These are phyloP conservation scores for Bufotes viridis DNA, from an alignment of 2,797 vertebrate species.

Conservation along the genomic window DNA sequence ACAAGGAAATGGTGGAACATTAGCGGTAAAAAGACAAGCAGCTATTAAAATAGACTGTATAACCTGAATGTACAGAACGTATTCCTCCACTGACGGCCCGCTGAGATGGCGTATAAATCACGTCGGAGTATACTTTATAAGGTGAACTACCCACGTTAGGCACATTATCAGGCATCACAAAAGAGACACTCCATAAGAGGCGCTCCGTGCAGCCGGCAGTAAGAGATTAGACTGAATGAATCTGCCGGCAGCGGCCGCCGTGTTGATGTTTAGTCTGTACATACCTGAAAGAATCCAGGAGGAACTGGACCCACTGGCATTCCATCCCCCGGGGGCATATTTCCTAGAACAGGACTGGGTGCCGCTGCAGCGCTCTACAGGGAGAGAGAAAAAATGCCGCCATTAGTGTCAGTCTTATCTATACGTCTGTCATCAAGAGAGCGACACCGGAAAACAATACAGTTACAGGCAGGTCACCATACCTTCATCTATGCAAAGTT, in stretches of 20 bases:
- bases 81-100: neutral
- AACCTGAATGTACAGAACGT: neutral
- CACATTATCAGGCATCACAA: neutral
- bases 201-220: neutral
- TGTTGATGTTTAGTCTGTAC: slow-evolving; percentile 66
- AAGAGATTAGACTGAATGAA: neutral
- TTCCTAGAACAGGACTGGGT: slow-evolving; percentile 93
- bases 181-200: neutral
- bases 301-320: slow-evolving; percentile 97
- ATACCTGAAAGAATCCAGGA: slow-evolving; percentile 97
- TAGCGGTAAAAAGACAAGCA: neutral
- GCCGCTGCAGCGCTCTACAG: slow-evolving; percentile 94
- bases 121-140: neutral
- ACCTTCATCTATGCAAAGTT: neutral
- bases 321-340: slow-evolving; percentile 95
- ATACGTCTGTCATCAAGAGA: neutral
- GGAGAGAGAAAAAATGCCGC: slow-evolving; percentile 75
- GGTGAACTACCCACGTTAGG: neutral
- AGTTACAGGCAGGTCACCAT: neutral
- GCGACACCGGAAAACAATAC: neutral
- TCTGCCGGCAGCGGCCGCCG: neutral
- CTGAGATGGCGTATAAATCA: neutral
- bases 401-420: slow-evolving; percentile 7
- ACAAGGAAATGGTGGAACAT: neutral
- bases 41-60: neutral